These are phyloP conservation scores for Trichogramma evanescens DNA, from an alignment of 2,888 invertebrate genomes.

Conservation along the genomic window DNA sequence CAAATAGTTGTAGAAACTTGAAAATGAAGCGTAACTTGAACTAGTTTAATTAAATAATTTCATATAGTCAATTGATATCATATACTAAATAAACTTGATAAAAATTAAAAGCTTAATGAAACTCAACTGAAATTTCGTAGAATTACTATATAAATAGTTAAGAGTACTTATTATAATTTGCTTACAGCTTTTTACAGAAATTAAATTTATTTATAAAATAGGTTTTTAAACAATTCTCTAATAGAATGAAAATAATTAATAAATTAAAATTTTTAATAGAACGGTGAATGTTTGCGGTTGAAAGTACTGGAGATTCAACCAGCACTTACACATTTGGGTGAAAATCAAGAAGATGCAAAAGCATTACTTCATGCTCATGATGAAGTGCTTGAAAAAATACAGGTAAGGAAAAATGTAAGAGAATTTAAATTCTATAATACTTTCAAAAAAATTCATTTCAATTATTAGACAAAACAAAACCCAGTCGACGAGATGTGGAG, in stretches of 20 bases:
- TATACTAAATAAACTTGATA: too few species aligned
- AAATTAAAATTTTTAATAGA: constrained; percentile 53
- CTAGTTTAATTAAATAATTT: too few species aligned
- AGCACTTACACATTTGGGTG: constrained; percentile 72
- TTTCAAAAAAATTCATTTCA: constrained; percentile 23
- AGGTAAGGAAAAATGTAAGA: constrained; percentile 51
- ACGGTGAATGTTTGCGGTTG: constrained; percentile 73
- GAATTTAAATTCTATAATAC: neutral
- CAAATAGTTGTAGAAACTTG: too few species aligned
- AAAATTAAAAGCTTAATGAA: too few species aligned
- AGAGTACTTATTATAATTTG: neutral
- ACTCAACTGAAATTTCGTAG: too few species aligned
- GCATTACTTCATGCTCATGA: constrained; percentile 72
- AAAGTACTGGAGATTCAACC: constrained; percentile 82
- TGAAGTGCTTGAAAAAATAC: constrained; percentile 74
- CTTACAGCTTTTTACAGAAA: neutral
- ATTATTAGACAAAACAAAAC: constrained; percentile 69
- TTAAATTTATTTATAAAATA: neutral
- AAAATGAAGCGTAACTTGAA: too few species aligned
- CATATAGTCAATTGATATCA: too few species aligned
- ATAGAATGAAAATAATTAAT: neutral
- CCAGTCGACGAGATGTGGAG: constrained; percentile 80
- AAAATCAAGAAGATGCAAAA: constrained; percentile 67
- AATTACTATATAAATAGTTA: too few species aligned
- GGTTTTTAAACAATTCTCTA: neutral